These are phyloP conservation scores for Dasypogon diadema DNA, from an alignment of 2,888 invertebrate genomes.

Conservation along the genomic window DNA sequence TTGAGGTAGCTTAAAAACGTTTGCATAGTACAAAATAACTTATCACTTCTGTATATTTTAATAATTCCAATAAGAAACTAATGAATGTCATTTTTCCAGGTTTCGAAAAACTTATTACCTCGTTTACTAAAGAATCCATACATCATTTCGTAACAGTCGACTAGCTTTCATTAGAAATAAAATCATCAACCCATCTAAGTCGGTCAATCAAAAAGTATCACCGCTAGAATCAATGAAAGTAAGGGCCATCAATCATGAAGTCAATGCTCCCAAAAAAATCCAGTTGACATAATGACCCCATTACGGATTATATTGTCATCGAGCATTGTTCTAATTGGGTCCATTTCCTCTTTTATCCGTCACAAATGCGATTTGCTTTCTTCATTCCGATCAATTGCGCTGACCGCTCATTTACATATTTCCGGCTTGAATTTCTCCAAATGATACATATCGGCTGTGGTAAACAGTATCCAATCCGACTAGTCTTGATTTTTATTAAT, in stretches of 20 bases:
- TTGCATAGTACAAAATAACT: too few species aligned
- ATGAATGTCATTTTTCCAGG: too few species aligned
- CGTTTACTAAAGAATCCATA: too few species aligned
- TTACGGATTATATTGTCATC: constrained; percentile 33
- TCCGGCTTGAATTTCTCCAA: constrained; percentile 27
- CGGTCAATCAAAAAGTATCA: not conserved
- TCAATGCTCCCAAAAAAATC: not conserved
- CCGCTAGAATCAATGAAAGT: not conserved
- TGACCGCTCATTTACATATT: constrained; percentile 16
- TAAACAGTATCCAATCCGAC: not conserved
- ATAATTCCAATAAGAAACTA: too few species aligned
- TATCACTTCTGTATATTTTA: too few species aligned
- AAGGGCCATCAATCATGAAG: not conserved
- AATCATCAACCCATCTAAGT: too few species aligned
- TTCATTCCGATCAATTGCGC: constrained; percentile 34
- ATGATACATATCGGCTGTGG: too few species aligned
- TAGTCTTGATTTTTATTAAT: constrained; percentile 24
- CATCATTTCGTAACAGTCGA: too few species aligned
- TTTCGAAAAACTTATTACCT: too few species aligned
- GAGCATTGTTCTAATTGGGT: constrained; percentile 37
- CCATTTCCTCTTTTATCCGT: constrained; percentile 18
- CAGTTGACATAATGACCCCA: constrained; percentile 3
- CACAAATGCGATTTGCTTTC: constrained; percentile 14
- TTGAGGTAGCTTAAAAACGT: too few species aligned
- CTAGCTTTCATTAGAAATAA: too few species aligned